Conservation (phyloP, 2,888 invertebrate species). For the Hyposoter dolosus region DNA sequence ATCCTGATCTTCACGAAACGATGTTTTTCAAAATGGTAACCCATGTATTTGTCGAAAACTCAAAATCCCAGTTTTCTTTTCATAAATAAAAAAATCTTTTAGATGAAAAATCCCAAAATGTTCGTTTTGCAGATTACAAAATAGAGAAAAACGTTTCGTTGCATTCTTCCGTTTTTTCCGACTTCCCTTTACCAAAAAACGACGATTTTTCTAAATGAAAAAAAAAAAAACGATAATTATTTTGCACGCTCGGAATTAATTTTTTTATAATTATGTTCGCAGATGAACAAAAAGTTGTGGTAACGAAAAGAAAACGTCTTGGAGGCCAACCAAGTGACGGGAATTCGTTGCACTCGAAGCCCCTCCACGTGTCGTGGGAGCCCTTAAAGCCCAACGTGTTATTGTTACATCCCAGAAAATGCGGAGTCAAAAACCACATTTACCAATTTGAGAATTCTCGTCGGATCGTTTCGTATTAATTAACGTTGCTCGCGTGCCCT, state of each 20-base stretch:
- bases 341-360: background rate
- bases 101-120: too few species aligned
- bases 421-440: background rate
- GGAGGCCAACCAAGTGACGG: too few species aligned
- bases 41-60: too few species aligned
- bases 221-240: background rate
- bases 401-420: background rate
- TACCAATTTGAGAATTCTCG: background rate
- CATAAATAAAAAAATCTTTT: background rate
- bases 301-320: background rate
- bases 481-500: background rate
- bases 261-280: background rate
- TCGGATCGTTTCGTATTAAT: background rate
- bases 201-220: background rate
- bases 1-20: too few species aligned
- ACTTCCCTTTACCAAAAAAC: background rate
- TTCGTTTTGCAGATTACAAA: too few species aligned
- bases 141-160: too few species aligned
- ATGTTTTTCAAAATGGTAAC: too few species aligned
- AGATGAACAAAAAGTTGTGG: background rate
- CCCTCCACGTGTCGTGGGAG: background rate
- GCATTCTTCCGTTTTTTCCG: too few species aligned
- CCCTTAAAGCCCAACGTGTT: background rate
- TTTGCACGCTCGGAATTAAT: too few species aligned
- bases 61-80: background rate